Conservation (phyloP, 53 echinoderm and acorn worm species). For the Glandiceps talaboti region DNA sequence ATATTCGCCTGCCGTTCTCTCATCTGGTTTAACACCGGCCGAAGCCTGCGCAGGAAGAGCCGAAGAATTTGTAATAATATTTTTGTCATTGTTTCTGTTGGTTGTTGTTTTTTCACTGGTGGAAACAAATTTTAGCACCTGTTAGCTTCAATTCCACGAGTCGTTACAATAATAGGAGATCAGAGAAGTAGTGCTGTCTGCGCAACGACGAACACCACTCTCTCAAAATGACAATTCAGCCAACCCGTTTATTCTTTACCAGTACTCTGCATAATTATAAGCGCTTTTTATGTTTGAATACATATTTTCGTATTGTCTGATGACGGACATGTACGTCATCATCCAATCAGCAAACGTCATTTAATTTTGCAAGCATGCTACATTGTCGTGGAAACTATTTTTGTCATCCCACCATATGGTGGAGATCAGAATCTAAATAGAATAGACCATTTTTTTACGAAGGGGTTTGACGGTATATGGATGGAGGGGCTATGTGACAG, state of each 20-base stretch:
- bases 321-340: background rate
- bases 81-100: constrained; percentile 60
- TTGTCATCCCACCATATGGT: background rate
- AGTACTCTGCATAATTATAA: background rate
- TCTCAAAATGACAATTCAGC: background rate
- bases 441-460: background rate
- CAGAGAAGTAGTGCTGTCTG: no score
- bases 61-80: constrained; percentile 65
- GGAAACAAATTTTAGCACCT: no score
- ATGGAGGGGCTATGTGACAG: background rate
- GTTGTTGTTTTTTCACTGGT: no score
- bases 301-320: background rate
- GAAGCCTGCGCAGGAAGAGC: constrained; percentile 25
- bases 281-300: background rate
- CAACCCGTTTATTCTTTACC: background rate
- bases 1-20: background rate
- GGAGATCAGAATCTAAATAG: background rate
- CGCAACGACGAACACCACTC: no score
- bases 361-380: background rate
- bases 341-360: background rate
- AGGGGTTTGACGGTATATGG: background rate
- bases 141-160: no score
- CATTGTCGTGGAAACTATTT: background rate
- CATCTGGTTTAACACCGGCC: background rate
- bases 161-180: no score